Percentiles rank a stretch among this genome's conserved stretches.
These are phyloP conservation scores for Microctenopoma steveboyesi DNA, from an alignment of 2,797 vertebrate genomes.

Conservation along the genomic window DNA sequence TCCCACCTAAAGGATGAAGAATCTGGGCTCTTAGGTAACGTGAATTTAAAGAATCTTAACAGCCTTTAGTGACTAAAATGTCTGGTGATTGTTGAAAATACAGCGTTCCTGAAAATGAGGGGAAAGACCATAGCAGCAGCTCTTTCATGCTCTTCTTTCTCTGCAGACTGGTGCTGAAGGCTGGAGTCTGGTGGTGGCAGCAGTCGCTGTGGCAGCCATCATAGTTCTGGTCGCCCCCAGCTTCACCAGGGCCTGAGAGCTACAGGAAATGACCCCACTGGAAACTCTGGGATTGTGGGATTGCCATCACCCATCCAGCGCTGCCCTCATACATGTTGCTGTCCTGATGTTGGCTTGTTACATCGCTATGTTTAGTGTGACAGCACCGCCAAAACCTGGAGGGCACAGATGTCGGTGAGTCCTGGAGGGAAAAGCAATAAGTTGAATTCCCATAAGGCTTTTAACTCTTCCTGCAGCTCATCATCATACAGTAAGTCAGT, in stretches of 20 bases:
- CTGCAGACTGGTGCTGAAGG: constrained; percentile 61
- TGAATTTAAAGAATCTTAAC: too few species aligned
- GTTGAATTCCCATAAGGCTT: constrained; percentile 8
- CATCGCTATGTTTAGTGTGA: constrained; percentile 6
- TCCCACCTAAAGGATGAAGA: too few species aligned
- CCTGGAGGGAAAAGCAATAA: constrained; percentile 17
- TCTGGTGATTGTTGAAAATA: too few species aligned
- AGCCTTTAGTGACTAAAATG: too few species aligned
- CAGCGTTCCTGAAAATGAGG: too few species aligned
- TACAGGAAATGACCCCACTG: constrained; percentile 58
- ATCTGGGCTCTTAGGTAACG: too few species aligned
- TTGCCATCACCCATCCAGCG: constrained; percentile 39
- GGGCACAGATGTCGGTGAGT: constrained; percentile 26
- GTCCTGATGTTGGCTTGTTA: constrained; percentile 44
- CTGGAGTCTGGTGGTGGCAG: constrained; percentile 81
- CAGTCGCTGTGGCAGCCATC: constrained; percentile 80
- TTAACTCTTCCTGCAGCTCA: constrained; percentile 19
- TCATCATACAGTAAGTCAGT: background rate
- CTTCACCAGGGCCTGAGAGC: constrained; percentile 78
- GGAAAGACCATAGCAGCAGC: too few species aligned
- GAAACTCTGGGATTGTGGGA: constrained; percentile 32
- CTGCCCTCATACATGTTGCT: constrained; percentile 35
- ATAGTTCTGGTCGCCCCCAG: constrained; percentile 80
- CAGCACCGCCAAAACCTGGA: constrained; percentile 6
- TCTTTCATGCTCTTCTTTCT: constrained; percentile 2